These are phyloP conservation scores for Cydia splendana DNA, from an alignment of 1,140 invertebrate species.

Conservation along the genomic window DNA sequence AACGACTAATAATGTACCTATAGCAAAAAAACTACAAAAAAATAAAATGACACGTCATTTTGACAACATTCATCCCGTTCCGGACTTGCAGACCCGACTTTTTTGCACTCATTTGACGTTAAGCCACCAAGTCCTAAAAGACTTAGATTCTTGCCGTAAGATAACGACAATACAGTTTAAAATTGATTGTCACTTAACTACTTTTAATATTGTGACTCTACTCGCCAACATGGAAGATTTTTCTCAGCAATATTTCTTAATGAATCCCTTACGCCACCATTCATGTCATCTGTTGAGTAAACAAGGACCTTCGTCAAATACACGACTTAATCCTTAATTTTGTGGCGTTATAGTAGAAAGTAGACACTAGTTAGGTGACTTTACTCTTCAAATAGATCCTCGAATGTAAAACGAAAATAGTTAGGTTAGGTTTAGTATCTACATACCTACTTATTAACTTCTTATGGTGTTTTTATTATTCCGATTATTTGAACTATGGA, in stretches of 20 bases:
- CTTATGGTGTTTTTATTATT: neutral
- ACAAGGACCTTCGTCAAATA: slow-evolving; percentile 68
- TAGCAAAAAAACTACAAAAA: slow-evolving; percentile 60
- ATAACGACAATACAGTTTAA: neutral
- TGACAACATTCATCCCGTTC: slow-evolving; percentile 75
- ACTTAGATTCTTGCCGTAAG: neutral
- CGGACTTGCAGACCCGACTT: slow-evolving; percentile 48
- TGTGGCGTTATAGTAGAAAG: neutral
- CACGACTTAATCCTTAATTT: slow-evolving; percentile 35
- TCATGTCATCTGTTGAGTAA: slow-evolving; percentile 74
- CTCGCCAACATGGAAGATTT: slow-evolving; percentile 45
- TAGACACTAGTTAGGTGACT: neutral
- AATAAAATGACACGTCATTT: slow-evolving; percentile 72
- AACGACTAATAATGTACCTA: slow-evolving; percentile 25
- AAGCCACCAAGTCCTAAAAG: neutral
- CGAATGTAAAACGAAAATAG: too few relatives aligned
- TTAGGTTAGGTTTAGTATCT: too few relatives aligned
- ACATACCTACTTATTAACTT: too few relatives aligned
- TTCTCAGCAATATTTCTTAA: slow-evolving; percentile 69
- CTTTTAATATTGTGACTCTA: neutral
- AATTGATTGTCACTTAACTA: neutral
- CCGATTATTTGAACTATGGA: neutral
- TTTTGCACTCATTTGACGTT: slow-evolving; percentile 42
- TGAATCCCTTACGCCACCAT: slow-evolving; percentile 70
- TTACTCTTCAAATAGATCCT: too few relatives aligned